phyloP scores from a whole-genome alignment of 2,888 invertebrate genomes.

The Acrobasis consociella region DNA sequence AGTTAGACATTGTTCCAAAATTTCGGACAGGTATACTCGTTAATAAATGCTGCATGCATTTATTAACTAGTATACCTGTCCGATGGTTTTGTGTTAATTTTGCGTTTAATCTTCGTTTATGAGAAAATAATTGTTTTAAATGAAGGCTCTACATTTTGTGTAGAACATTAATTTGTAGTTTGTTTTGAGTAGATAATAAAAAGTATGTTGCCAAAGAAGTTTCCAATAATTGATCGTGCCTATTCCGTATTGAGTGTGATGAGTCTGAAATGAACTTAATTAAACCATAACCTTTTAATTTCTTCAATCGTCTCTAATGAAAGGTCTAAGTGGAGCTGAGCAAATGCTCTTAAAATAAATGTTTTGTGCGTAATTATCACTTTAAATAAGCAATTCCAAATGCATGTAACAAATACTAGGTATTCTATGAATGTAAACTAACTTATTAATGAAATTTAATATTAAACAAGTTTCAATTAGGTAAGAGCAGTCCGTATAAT shows the following conservation, averaged over 20 bases:
- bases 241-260: constrained; percentile 29
- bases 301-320: constrained; percentile 51
- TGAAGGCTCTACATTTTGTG: too few relatives aligned
- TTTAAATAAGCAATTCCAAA: constrained; percentile 28
- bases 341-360: constrained; percentile 41
- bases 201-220: background rate
- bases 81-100: too few relatives aligned
- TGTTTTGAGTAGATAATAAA: background rate
- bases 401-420: constrained; percentile 15
- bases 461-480: background rate
- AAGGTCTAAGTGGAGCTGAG: constrained; percentile 46
- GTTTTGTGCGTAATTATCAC: constrained; percentile 39
- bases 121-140: too few relatives aligned
- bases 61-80: too few relatives aligned
- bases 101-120: too few relatives aligned
- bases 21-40: too few relatives aligned
- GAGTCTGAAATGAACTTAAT: constrained; percentile 40
- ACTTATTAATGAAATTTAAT: background rate
- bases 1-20: too few relatives aligned
- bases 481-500: too few relatives aligned
- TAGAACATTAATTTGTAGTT: background rate
- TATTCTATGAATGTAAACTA: background rate
- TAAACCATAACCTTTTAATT: constrained; percentile 53
- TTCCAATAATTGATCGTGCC: constrained; percentile 17
- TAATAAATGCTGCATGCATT: too few relatives aligned